These are phyloP conservation scores for Micrastur ruficollis DNA, from an alignment of 2,797 vertebrate species.

Conservation along the genomic window DNA sequence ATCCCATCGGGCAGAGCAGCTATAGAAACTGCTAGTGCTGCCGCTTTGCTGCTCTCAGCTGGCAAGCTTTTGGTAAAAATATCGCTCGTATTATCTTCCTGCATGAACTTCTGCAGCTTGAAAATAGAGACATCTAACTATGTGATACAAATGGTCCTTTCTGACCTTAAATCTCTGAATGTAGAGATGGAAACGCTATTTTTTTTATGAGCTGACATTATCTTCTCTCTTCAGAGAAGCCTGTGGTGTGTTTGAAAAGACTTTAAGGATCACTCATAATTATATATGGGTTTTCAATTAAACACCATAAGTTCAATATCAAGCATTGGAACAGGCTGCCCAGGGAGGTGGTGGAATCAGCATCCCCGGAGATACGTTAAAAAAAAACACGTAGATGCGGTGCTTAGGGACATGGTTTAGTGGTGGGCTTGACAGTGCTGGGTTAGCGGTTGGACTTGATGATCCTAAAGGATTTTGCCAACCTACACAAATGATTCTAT, in stretches of 20 bases:
- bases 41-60: not conserved
- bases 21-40: not conserved
- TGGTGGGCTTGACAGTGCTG: too few species aligned
- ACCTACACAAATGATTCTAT: too few species aligned
- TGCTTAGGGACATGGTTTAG: too few species aligned
- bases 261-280: not conserved
- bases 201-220: not conserved
- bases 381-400: too few species aligned
- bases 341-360: too few species aligned
- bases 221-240: not conserved
- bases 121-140: not conserved
- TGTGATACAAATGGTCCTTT: not conserved
- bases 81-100: accelerated
- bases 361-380: too few species aligned
- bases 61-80: not conserved
- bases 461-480: too few species aligned
- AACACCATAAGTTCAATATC: not conserved
- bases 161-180: not conserved
- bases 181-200: not conserved
- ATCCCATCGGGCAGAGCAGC: not conserved
- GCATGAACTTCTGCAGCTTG: not conserved
- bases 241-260: not conserved
- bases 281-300: not conserved
- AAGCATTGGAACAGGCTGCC: too few species aligned
- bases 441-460: too few species aligned